Conservation (phyloP, 1,140 invertebrate species). For the Leptopilina boulardi region DNA sequence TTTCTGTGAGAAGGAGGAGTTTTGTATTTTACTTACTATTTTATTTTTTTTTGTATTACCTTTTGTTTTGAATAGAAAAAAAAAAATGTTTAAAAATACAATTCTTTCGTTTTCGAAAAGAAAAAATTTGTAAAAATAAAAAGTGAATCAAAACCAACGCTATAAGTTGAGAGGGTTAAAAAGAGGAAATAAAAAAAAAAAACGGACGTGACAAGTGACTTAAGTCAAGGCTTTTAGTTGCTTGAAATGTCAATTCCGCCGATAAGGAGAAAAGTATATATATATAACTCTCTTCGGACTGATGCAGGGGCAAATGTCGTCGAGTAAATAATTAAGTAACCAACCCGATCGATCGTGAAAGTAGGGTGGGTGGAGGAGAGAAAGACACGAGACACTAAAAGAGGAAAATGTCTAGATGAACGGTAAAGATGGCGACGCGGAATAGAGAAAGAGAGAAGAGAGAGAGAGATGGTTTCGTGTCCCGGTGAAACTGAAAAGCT, state of each 20-base stretch:
- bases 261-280: slow-evolving; percentile 25
- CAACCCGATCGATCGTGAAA: slow-evolving; percentile 57
- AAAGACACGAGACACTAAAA: slow-evolving; percentile 48
- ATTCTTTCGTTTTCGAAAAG: no score
- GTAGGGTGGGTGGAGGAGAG: slow-evolving; percentile 42
- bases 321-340: slow-evolving; percentile 62
- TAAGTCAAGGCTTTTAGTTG: slow-evolving; percentile 27
- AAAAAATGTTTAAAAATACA: no score
- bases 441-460: no score
- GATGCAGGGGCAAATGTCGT: slow-evolving; percentile 46
- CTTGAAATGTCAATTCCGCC: slow-evolving; percentile 32
- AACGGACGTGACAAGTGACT: slow-evolving; percentile 27
- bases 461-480: no score
- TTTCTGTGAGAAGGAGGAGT: no score
- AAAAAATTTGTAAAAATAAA: no score
- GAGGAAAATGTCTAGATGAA: slow-evolving; percentile 42
- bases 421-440: slow-evolving; percentile 44
- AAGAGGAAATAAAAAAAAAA: background rate
- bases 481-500: slow-evolving; percentile 46
- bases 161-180: no score
- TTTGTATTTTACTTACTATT: no score
- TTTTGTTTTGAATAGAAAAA: no score
- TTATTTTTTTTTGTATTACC: no score
- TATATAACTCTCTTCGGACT: background rate
- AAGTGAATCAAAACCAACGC: background rate